Base-by-base conservation (phyloP, 2,797 vertebrate species). In the Neostethus bicornis region DNA sequence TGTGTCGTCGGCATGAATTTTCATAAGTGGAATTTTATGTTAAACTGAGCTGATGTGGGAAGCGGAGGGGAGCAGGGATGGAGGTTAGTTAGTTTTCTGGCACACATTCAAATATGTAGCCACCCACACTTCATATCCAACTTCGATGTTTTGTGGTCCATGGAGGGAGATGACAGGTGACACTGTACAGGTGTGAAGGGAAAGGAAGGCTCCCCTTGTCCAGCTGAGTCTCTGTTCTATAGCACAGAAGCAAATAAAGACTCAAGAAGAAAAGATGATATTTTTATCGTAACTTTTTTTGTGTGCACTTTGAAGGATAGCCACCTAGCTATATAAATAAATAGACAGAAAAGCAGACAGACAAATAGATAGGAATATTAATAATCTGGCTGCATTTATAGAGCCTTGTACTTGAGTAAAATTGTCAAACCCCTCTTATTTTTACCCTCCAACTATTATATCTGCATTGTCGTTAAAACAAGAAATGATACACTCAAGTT, bases 21-120 rank as follows among this genome's bases (percentile, higher is more conserved):
- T 81, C 64, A 84, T 75, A 77, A 77, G 68, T 70, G 61, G 64
- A 56, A 79, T 81, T 69, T 79, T 81, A 79, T 79, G 75, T 73
- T 79, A 86, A 84, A 81, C 55, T 61, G 46, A 59, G 69, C 46
- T 54, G 45, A 49, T 41, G 55, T 26, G 16, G 58, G 42, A 19
- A 45, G 29, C 41, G 39, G 45, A 6, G n/a, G 7, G 34, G 52
- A 45, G 61, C 4, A 0, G 58, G 20, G 51, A 34, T 52, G 47
- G 47, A 32, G 51, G 62, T 80, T 76, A 48, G 50, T 38, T 69
- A 43, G 14, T 56, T 32, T 37, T 64, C 45, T 66, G 57, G 75
- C 56, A 73, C 28, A 51, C 43, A 64, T 47, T 39, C 52, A 61
- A 34, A 53, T 23, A 55, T 48, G 43, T 50, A 69, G 34, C 29